These are phyloP conservation scores for Rhamnusium bicolor DNA, from an alignment of 2,888 invertebrate genomes.

Conservation along the genomic window DNA sequence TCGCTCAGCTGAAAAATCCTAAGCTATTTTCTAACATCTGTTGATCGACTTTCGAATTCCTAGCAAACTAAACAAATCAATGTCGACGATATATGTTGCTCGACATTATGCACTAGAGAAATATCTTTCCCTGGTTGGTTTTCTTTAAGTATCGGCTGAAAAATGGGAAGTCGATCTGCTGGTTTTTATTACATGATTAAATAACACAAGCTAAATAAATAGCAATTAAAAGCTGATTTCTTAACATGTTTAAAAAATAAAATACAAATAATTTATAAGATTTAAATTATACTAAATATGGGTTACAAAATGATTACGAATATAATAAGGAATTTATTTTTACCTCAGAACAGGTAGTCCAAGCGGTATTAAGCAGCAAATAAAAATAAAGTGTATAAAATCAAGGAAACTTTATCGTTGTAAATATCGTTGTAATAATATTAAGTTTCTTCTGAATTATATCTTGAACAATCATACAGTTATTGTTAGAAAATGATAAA, in stretches of 20 bases:
- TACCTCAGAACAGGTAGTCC: no score
- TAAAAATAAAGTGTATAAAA: no score
- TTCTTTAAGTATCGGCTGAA: not conserved
- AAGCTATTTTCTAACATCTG: constrained; percentile 58
- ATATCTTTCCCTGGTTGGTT: not conserved
- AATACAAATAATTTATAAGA: no score
- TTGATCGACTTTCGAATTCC: constrained; percentile 61
- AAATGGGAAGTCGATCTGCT: not conserved
- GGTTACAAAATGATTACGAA: no score
- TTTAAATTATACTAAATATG: no score
- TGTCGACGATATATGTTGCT: constrained; percentile 24
- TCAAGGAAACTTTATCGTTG: no score
- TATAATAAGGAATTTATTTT: no score
- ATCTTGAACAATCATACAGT: no score
- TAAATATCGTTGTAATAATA: no score
- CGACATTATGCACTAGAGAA: not conserved
- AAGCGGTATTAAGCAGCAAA: no score
- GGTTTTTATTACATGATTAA: not conserved
- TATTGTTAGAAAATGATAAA: no score
- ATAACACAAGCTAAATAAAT: not conserved
- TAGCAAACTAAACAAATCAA: constrained; percentile 55
- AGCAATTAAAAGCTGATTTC: not conserved
- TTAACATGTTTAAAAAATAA: not conserved
- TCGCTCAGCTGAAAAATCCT: constrained; percentile 52
- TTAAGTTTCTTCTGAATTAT: no score